These are phyloP conservation scores for Amazonetta brasiliensis DNA, from an alignment of 2,797 vertebrate species.

Conservation along the genomic window DNA sequence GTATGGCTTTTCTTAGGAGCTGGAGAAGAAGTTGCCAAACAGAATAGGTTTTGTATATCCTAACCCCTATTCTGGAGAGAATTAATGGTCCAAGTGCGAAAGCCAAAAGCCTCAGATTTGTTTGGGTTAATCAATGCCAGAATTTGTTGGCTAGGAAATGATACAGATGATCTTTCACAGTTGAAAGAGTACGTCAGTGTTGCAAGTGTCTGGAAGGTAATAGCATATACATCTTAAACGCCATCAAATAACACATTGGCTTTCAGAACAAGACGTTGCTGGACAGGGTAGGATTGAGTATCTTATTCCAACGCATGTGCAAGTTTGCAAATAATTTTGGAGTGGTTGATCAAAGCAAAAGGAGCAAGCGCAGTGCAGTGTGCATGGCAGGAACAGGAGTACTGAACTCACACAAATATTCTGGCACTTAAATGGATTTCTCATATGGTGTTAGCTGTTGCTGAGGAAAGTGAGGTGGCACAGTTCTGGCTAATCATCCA, in stretches of 20 bases:
- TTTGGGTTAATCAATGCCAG: conserved; percentile 63
- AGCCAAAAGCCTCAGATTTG: conserved; percentile 66
- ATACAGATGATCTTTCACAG: conserved; percentile 46
- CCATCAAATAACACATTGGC: not conserved
- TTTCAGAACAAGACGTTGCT: conserved; percentile 14
- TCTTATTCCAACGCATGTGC: not conserved
- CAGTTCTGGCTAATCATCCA: not conserved
- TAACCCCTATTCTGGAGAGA: conserved; percentile 40
- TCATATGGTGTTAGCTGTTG: not conserved
- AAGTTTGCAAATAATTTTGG: not conserved
- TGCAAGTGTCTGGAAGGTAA: conserved; percentile 10
- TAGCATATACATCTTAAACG: not conserved
- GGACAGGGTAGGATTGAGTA: not conserved
- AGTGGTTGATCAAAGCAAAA: conserved; percentile 6
- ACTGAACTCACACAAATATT: not conserved
- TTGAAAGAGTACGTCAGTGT: conserved; percentile 1
- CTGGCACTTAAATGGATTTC: not conserved
- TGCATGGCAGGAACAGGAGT: not conserved
- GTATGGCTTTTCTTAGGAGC: conserved; percentile 40
- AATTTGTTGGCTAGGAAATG: conserved; percentile 39
- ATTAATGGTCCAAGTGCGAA: conserved; percentile 39
- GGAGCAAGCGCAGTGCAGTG: not conserved
- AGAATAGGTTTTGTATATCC: conserved; percentile 56
- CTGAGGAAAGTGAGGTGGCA: not conserved
- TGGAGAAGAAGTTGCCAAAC: conserved; percentile 29